Conservation (phyloP, 92 coral and sea anemone genomes). For the Parazoanthus atlanticus region DNA sequence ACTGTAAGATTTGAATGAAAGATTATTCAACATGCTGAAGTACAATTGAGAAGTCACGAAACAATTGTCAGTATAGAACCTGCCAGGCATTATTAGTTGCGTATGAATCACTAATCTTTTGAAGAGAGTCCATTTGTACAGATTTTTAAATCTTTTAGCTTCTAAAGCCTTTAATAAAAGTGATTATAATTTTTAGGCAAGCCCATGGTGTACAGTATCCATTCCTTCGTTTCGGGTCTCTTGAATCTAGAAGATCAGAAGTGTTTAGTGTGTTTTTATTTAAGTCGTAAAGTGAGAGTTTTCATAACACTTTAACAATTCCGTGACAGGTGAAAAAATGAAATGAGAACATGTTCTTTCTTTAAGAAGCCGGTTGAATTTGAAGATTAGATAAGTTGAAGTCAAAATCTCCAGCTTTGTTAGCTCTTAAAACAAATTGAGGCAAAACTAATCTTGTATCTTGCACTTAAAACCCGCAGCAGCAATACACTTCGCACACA, state of each 20-base stretch:
- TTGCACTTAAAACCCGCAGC: neutral
- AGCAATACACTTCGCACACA: neutral
- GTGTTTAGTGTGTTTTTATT: neutral
- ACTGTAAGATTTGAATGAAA: neutral
- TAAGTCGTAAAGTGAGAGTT: neutral
- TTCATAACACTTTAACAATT: too few species aligned
- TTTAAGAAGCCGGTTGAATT: too few species aligned
- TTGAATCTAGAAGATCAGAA: neutral
- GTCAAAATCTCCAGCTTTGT: neutral
- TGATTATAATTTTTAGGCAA: neutral
- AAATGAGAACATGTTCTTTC: neutral
- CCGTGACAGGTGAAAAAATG: neutral
- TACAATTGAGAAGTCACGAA: constrained; percentile 11
- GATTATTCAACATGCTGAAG: neutral
- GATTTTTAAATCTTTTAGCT: too few species aligned
- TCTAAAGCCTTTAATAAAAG: neutral
- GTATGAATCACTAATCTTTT: neutral
- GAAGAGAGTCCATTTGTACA: neutral
- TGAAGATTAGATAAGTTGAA: too few species aligned
- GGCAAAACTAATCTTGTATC: neutral
- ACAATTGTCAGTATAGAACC: neutral
- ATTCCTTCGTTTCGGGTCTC: neutral
- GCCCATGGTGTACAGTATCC: neutral
- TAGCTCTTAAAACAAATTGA: neutral
- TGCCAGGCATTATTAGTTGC: neutral